Evolutionary conservation across 1,140 invertebrate genomes (phyloP).

Genomic region (Yoshiicerus persimilis): DNA sequence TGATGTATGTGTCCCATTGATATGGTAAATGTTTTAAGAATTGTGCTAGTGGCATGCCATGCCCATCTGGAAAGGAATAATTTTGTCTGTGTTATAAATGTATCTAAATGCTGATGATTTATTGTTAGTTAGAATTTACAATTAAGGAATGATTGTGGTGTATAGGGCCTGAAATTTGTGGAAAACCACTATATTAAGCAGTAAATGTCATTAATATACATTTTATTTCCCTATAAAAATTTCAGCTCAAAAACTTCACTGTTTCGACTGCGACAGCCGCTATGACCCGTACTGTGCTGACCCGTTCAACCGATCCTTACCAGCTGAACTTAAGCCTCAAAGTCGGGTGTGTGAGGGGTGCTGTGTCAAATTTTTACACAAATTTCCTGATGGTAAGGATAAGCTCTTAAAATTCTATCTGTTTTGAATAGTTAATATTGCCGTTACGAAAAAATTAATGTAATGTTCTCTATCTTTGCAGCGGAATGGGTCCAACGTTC

Average conservation of each 20-base stretch:
- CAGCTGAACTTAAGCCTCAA: conserved; percentile 71
- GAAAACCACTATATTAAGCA: not conserved
- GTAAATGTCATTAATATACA: not conserved
- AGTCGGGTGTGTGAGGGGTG: conserved; percentile 85
- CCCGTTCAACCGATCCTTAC: conserved; percentile 73
- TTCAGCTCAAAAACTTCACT: conserved; percentile 24
- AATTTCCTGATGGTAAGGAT: conserved; percentile 79
- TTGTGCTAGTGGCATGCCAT: not conserved
- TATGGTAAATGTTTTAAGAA: not conserved
- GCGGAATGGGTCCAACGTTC: conserved; percentile 83
- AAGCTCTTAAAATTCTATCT: not conserved
- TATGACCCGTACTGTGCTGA: conserved; percentile 86
- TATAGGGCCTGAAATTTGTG: not conserved
- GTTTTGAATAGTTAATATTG: not conserved
- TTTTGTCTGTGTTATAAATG: not conserved
- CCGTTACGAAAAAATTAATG: not conserved
- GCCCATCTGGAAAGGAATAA: not conserved
- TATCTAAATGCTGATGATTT: not conserved
- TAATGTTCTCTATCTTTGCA: conserved; percentile 55
- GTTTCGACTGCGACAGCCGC: conserved; percentile 89
- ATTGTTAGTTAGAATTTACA: not conserved
- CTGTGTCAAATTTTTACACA: conserved; percentile 91
- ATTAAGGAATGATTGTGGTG: not conserved
- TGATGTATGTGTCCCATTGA: not conserved
- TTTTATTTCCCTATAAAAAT: not conserved